Base-by-base conservation (phyloP, 2,797 vertebrate genomes). In the Acanthurus leucopareius region DNA sequence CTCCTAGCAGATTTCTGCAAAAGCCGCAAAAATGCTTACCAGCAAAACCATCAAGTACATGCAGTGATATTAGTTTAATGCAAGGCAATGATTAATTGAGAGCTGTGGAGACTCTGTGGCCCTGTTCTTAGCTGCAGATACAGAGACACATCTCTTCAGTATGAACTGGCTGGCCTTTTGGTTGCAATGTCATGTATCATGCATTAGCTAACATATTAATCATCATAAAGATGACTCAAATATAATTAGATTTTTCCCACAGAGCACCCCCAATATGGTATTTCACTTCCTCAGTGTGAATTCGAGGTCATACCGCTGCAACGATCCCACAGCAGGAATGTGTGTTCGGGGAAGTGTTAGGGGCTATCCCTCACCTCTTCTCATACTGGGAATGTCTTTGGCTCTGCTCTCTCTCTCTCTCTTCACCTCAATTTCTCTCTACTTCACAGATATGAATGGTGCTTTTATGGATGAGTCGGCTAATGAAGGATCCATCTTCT, bases 171-270 rank as follows among this genome's bases (percentile, higher is more conserved):
- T 63, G 83, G 87, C 81, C 82, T 79, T 32, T 67, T 78, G 80
- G 76, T 82, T 82, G 75, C 85, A 75, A 84, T 75, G 81, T 86
- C 82, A 92, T 90, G 87, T 86, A 91, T 92, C 88, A 86, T 84
- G 79, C 87, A 90, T 90, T 89, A 91, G 83, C 82, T 69, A 89
- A 89, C 86, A 87, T 89, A 90, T 93, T 90, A 89, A 91, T 94
- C 88, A 89, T 79, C 79, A 89, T 91, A 86, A 93, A 88, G 83
- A 89, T 86, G 86, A 89, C 81, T 90, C 63, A 71, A 82, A 85
- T 80, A 83, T 88, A 92, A 93, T 92, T 90, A 76, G 61, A 82
- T 86, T 91, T 81, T 80, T 49, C 54, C 73, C 66, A 22, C 32
- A 3, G 79, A 66, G 84, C 73, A 68, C 62, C 86, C 69, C 75